Evolutionary conservation across 2,113 vertebrate genomes (phyloP).

Genomic region (Ceratotherium simum): DNA sequence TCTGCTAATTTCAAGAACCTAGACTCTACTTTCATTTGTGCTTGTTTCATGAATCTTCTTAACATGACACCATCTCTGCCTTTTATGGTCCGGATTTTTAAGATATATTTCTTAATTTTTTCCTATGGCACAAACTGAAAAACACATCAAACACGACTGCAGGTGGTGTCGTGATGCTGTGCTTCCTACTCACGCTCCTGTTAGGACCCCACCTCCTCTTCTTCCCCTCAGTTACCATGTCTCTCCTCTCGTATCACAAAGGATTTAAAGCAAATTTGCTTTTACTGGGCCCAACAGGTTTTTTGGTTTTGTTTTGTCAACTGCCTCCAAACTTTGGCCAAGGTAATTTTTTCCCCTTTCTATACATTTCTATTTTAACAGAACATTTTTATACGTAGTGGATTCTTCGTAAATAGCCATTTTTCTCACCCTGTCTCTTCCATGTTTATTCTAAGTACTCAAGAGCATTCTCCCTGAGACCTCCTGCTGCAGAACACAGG

Average conservation of each 20-base stretch:
- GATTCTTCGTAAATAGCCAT: constrained; percentile 7
- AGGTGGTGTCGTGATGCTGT: background rate
- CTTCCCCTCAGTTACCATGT: background rate
- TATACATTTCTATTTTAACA: constrained; percentile 41
- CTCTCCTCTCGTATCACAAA: background rate
- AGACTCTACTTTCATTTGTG: background rate
- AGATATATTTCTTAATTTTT: background rate
- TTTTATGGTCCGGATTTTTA: background rate
- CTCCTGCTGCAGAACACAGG: background rate
- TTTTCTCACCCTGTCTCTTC: background rate
- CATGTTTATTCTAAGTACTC: background rate
- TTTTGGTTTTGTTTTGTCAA: background rate
- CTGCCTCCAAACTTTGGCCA: background rate
- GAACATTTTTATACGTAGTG: background rate
- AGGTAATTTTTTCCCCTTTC: background rate
- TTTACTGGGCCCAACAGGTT: background rate
- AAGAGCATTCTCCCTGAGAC: background rate
- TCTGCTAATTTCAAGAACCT: background rate
- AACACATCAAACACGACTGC: background rate
- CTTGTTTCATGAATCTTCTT: background rate
- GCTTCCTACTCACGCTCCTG: background rate
- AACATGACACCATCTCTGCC: background rate
- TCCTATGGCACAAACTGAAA: background rate
- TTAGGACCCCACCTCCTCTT: background rate
- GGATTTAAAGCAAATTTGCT: background rate